Percentiles rank a stretch among this genome's conserved stretches.
Evolutionary conservation across 1,140 invertebrate species (phyloP).

Genomic region (Bathynomus jamesi): DNA sequence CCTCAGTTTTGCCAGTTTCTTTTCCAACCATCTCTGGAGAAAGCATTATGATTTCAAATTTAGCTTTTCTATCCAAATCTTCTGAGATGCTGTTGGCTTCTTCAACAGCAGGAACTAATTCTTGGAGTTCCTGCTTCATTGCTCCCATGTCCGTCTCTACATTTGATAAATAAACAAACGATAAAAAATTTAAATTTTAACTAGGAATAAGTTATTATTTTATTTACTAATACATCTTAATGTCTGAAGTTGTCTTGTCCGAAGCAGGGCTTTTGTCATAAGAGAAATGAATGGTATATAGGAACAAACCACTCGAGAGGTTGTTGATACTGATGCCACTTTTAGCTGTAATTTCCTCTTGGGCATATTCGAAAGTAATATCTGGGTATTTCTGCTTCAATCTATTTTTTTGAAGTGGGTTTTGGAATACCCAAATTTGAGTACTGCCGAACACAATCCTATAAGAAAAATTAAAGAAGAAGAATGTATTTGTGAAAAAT

Average conservation of each 20-base stretch:
- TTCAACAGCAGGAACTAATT: conserved; percentile 52
- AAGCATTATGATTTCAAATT: conserved; percentile 54
- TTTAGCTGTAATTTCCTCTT: conserved; percentile 54
- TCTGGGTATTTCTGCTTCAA: conserved; percentile 44
- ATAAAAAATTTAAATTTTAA: too few relatives aligned
- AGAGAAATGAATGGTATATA: too few relatives aligned
- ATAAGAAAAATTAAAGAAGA: too few relatives aligned
- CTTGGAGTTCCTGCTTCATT: conserved; percentile 53
- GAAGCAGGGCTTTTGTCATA: too few relatives aligned
- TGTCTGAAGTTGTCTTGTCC: too few relatives aligned
- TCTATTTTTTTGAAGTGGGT: conserved; percentile 44
- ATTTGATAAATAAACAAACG: too few relatives aligned
- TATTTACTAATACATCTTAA: too few relatives aligned
- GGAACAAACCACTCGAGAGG: conserved; percentile 42
- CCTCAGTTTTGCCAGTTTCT: conserved; percentile 46
- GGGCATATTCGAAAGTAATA: conserved; percentile 51
- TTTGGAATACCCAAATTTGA: conserved; percentile 53
- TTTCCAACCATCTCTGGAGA: conserved; percentile 52
- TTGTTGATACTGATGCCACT: conserved; percentile 47
- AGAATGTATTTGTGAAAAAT: too few relatives aligned
- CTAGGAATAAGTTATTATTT: too few relatives aligned
- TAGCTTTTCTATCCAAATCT: conserved; percentile 51
- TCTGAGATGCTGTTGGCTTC: conserved; percentile 56
- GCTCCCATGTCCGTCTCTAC: conserved; percentile 45
- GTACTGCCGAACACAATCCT: conserved; percentile 54